Evolutionary conservation across 2,797 vertebrate genomes (phyloP), one percentile per base, ranked within the genome.

Genomic region (Picus viridis): DNA sequence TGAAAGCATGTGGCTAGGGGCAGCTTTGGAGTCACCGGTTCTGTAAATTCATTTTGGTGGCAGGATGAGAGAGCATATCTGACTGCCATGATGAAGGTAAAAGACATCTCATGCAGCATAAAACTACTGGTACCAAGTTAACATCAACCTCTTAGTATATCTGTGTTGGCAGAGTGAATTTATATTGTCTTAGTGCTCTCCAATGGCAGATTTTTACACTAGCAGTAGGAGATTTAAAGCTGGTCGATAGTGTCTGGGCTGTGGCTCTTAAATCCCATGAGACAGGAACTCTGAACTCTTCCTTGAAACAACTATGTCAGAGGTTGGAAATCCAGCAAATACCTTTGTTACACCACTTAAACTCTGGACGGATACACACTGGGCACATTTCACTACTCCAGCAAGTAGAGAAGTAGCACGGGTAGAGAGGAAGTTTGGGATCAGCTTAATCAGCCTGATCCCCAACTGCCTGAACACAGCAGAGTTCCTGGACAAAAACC

Each of bases 1-100:
- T 4, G 34, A 29, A 58, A 89, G 57, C 27, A 3, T 0, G 0
- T 41, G 43, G 10, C 34, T 53, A 32, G 16, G 27, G 18, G 29
- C 53, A 82, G 54, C 57, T 90, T 8, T 24, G 39, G 74, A 8
- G 13, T 34, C 56, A 47, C 23, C 26, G 8, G 7, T 74, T 58
- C 49, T 23, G 27, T 34, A 10, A 4, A 4, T 26, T 64, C 49
- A 6, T 49, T 71, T 78, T 67, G 36, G 47, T 61, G 56, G 30
- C 9, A 6, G 67, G 23, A 14, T 43, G 26, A 22, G 3, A 14
- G 41, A 26, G 20, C 16, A 12, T 3, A 2, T 43, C 83, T 34
- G 71, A 67, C 65, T 78, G 39, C 73, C 43, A 0, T 9, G 49
- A 16, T 16, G 39, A 8, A 34, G 67, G 47, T 18, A 61, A 22